These are phyloP conservation scores for Ceraclea dissimilis DNA, from an alignment of 2,888 invertebrate species.

Conservation along the genomic window DNA sequence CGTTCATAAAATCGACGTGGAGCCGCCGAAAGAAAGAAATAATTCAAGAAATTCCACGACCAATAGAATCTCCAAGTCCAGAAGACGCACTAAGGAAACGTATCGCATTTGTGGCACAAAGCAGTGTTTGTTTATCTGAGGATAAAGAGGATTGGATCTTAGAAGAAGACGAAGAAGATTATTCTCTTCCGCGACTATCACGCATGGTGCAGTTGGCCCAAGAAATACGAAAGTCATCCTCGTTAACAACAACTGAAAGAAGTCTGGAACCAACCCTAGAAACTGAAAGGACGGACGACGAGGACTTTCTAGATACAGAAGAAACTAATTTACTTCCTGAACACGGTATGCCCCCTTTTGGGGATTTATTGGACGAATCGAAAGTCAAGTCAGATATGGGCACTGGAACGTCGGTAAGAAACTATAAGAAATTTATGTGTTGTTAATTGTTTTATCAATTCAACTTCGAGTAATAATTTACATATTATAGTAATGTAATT, in stretches of 20 bases:
- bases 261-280: constrained; percentile 7
- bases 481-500: too few species aligned
- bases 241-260: constrained; percentile 37
- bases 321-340: constrained; percentile 30
- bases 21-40: constrained; percentile 32
- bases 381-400: constrained; percentile 32
- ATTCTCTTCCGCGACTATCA: constrained; percentile 37
- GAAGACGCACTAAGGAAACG: constrained; percentile 43
- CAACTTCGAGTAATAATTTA: too few species aligned
- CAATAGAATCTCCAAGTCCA: constrained; percentile 42
- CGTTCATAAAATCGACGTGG: constrained; percentile 50
- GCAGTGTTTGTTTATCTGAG: constrained; percentile 46
- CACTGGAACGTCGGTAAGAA: constrained; percentile 22
- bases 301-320: constrained; percentile 36
- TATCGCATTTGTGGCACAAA: constrained; percentile 49
- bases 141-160: constrained; percentile 41
- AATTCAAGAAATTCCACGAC: constrained; percentile 37
- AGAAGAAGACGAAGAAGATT: constrained; percentile 14
- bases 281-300: constrained; percentile 17
- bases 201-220: constrained; percentile 48
- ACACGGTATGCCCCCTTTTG: constrained; percentile 43
- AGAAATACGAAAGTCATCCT: constrained; percentile 38
- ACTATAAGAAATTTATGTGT: background rate
- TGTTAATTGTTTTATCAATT: too few species aligned
- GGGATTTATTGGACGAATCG: constrained; percentile 46